These are phyloP conservation scores for Ramphastos sulfuratus DNA, from an alignment of 2,113 vertebrate genomes.

Conservation along the genomic window DNA sequence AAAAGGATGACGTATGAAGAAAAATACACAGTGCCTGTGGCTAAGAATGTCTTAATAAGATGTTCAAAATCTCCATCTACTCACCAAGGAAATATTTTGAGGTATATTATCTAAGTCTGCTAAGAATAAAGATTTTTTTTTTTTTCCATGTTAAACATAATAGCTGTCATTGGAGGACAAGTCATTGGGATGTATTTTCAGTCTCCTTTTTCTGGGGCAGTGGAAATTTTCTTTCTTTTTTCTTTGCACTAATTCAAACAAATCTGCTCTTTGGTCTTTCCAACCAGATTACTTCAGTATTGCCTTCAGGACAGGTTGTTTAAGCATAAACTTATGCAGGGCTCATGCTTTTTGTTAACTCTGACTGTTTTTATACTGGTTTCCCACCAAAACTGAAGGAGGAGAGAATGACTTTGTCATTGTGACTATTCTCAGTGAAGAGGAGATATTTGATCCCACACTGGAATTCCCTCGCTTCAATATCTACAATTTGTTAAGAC, in stretches of 20 bases:
- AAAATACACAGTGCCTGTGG: neutral
- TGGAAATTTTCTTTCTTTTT: constrained; percentile 33
- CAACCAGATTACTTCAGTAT: constrained; percentile 5
- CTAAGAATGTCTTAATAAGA: neutral
- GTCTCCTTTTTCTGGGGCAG: neutral
- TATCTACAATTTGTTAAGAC: neutral
- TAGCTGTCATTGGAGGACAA: neutral
- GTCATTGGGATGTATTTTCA: neutral
- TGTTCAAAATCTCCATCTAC: neutral
- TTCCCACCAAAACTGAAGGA: neutral
- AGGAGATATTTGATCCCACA: neutral
- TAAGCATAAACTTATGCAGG: neutral
- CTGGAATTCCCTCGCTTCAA: neutral
- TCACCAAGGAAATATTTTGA: neutral
- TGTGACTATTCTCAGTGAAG: neutral
- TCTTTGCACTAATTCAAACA: neutral
- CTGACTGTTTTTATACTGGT: neutral
- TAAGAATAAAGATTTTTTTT: constrained; percentile 21
- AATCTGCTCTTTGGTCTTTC: constrained; percentile 46
- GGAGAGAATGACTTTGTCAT: neutral
- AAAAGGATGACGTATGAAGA: neutral
- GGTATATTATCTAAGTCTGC: constrained; percentile 26
- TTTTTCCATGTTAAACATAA: neutral
- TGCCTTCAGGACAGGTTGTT: constrained; percentile 34
- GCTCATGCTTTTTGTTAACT: neutral